A percentile compares a stretch with the other conserved stretches of the same genome.
Conservation (phyloP, 1,140 invertebrate genomes). For the Scaptomyza graminum region DNA sequence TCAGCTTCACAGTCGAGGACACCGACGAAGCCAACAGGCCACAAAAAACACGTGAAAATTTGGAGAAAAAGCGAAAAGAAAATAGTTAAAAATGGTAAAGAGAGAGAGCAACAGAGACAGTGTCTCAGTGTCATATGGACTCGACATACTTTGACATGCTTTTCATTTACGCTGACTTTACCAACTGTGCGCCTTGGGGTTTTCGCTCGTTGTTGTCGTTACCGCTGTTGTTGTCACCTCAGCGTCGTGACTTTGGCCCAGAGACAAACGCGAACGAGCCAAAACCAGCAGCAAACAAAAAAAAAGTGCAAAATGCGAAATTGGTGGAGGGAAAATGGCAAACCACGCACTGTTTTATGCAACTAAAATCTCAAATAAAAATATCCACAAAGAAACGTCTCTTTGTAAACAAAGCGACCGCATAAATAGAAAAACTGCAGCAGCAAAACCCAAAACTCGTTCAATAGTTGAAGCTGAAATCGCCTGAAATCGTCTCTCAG, state of each 20-base stretch:
- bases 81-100: constrained; percentile 3
- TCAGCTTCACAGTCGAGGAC: constrained; percentile 66
- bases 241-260: constrained; percentile 49
- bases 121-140: constrained; percentile 67
- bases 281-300: no score
- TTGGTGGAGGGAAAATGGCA: neutral
- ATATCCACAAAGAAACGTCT: constrained; percentile 47
- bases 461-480: constrained; percentile 47
- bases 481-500: constrained; percentile 28
- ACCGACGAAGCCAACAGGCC: constrained; percentile 42
- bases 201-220: constrained; percentile 15
- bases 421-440: constrained; percentile 51
- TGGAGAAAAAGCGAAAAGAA: constrained; percentile 22
- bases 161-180: constrained; percentile 68
- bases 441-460: constrained; percentile 20
- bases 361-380: constrained; percentile 63
- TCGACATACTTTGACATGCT: constrained; percentile 67
- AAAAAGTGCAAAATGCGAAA: constrained; percentile 8
- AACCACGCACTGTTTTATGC: constrained; percentile 35
- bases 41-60: constrained; percentile 15
- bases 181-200: constrained; percentile 44
- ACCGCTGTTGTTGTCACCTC: constrained; percentile 17
- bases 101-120: constrained; percentile 4
- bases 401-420: constrained; percentile 56
- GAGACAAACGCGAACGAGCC: constrained; percentile 18